Base-by-base conservation (phyloP, 2,888 invertebrate species). In the Aleiodes leptofemur region DNA sequence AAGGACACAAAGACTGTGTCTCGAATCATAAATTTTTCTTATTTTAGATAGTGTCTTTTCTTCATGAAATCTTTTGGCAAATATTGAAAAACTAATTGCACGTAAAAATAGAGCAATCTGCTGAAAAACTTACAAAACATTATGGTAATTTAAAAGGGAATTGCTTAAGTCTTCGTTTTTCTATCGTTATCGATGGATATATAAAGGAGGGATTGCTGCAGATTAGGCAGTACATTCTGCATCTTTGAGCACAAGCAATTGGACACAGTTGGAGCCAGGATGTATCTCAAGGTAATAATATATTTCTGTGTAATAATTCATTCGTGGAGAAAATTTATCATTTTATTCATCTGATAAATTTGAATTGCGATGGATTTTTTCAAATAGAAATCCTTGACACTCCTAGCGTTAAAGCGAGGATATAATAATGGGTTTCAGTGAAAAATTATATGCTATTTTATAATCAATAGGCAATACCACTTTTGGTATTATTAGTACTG, bases 401-500 rank as follows among this genome's bases (percentile, higher is more conserved):
- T 61, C 61, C 59, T 31, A 9, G 43, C 3, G 0, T 43, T 9
- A 9, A 43, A 3, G 43, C 7, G 8, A 43, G 43, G 3, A 43
- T 43, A 9, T 43, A 9, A 43, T 43, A 8, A 59, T 31, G 34
- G 31, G 38, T 31, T 38, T 14, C 14, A 61, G 6, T 11, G 43
- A 61, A 61, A 6, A 61, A 34, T 61, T 29, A 61, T 38, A 4
- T 14, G 48, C 48, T 38, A 64, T 64, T 64, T 13, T 43, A 8
- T 48, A 11, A 43, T 64, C 48, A 23, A 14, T 29, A 64, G 64
- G 43, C 64, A 23, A 48, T 64, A 64, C 43, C 43, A 48, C 16
- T 64, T 43, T 64, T 64, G 79, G 81, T 61, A 82, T 82, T 69
- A 69, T 81, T 8, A 79, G 81, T 64, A 82, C 80, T 57, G 81